These are phyloP conservation scores for Platyscapa corneri DNA, from an alignment of 1,140 invertebrate genomes.

Conservation along the genomic window DNA sequence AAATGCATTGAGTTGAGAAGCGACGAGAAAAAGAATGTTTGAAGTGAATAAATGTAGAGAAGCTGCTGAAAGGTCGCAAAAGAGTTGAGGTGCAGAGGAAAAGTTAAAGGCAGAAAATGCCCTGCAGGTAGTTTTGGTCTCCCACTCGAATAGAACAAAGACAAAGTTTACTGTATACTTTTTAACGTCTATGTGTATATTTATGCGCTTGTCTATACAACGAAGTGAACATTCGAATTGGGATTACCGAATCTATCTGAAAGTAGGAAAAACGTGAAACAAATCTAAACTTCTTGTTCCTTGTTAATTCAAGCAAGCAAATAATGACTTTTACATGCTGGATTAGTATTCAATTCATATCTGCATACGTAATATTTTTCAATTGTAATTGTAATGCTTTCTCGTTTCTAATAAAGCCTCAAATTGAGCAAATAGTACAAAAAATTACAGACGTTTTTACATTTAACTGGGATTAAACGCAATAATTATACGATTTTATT, in stretches of 20 bases:
- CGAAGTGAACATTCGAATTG: not conserved
- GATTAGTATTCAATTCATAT: not conserved
- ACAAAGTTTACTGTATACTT: slow-evolving; percentile 22
- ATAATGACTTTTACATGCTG: not conserved
- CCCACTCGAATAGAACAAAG: slow-evolving; percentile 30
- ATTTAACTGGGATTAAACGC: too few species aligned
- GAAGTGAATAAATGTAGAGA: not conserved
- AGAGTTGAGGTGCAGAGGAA: not conserved
- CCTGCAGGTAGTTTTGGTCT: slow-evolving; percentile 16
- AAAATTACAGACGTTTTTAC: too few species aligned
- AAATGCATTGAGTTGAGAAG: slow-evolving; percentile 19
- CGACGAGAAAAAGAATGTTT: not conserved
- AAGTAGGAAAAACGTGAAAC: not conserved
- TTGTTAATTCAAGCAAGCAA: not conserved
- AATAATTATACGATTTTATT: too few species aligned
- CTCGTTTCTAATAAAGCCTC: too few species aligned
- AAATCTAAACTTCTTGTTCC: not conserved
- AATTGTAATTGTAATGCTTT: too few species aligned
- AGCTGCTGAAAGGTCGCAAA: slow-evolving; percentile 18
- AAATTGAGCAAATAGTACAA: too few species aligned
- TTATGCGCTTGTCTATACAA: not conserved
- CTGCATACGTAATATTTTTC: too few species aligned
- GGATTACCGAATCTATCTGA: not conserved
- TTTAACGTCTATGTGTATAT: not conserved
- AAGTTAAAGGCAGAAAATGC: slow-evolving; percentile 25